Base-by-base conservation (phyloP, 2,113 vertebrate genomes). In the Corapipo altera region DNA sequence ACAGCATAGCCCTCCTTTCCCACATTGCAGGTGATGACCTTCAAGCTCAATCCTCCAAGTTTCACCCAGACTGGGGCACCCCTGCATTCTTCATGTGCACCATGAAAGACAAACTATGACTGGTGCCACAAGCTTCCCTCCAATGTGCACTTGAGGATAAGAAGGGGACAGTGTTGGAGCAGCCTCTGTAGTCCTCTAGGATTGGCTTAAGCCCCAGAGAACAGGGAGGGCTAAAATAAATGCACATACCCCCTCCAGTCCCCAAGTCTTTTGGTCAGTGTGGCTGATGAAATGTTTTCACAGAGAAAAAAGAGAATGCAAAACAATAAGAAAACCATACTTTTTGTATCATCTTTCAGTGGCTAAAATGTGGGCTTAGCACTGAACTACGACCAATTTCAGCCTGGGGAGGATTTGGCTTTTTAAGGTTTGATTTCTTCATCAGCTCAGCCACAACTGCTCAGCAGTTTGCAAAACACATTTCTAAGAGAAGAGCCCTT, bases 221-320 rank as follows among this genome's bases (percentile, higher is more conserved):
- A 85, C 12, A 46, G 16, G n/a, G 5, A 35, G 6, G 10, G 20
- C 21, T 67, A 30, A 85, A 69, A 88, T 20, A 64, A 72, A 82
- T 4, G 2, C 35, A 46, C 0, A 1, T 4, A 12, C 5, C 11
- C 9, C 65, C 3, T 30, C 52, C 55, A 65, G 46, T 21, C 23
- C 35, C 3, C 30, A 35, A 35, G 11, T 22, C 18, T 76, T 35
- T 48, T 2, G 3, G 16, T 52, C 30, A 65, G 28, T 0, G 0
- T 59, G 15, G 43, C 58, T 58, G 49, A 52, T 20, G 41, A 77
- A 78, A 57, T 5, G 19, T 51, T 43, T 46, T 30, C 46, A 58
- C 4, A 58, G 35, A 46, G 2, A 23, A 43, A 35, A 51, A 58
- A 33, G 22, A 39, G 61, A 81, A 57, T 3, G 8, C 23, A 70